These are phyloP conservation scores for Cantharis rustica DNA, from an alignment of 2,888 invertebrate species.

Conservation along the genomic window DNA sequence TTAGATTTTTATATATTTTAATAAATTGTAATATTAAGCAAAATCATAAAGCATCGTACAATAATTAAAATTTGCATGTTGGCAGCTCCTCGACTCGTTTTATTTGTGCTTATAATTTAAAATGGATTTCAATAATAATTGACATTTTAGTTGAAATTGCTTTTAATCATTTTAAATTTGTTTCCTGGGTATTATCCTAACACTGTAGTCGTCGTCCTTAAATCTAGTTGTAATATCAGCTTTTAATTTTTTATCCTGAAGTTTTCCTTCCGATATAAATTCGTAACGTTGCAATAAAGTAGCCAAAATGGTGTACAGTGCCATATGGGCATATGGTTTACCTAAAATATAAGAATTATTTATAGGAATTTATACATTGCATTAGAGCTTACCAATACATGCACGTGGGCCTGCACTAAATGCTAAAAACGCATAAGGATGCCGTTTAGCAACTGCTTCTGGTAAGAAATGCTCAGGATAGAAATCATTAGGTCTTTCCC, in stretches of 20 bases:
- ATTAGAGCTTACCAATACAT: slow-evolving; percentile 42
- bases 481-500: slow-evolving; percentile 46
- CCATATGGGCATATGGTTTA: slow-evolving; percentile 7
- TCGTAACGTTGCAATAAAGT: slow-evolving; percentile 6
- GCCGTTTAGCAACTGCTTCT: slow-evolving; percentile 40
- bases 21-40: too few relatives aligned
- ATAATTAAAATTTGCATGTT: too few relatives aligned
- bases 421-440: slow-evolving; percentile 43
- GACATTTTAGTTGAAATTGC: too few relatives aligned
- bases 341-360: not conserved
- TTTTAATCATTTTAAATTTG: not conserved
- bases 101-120: too few relatives aligned
- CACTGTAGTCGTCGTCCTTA: not conserved
- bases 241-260: slow-evolving; percentile 13
- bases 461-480: slow-evolving; percentile 49
- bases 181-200: not conserved
- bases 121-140: too few relatives aligned
- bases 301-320: slow-evolving; percentile 4
- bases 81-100: too few relatives aligned
- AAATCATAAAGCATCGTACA: too few relatives aligned
- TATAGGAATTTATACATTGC: too few relatives aligned
- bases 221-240: slow-evolving; percentile 16
- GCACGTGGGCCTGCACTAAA: slow-evolving; percentile 48
- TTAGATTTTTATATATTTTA: too few relatives aligned
- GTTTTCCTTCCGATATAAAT: slow-evolving; percentile 11